Evolutionary conservation across 2,888 invertebrate species (phyloP).

Genomic region (Conus canariensis): DNA sequence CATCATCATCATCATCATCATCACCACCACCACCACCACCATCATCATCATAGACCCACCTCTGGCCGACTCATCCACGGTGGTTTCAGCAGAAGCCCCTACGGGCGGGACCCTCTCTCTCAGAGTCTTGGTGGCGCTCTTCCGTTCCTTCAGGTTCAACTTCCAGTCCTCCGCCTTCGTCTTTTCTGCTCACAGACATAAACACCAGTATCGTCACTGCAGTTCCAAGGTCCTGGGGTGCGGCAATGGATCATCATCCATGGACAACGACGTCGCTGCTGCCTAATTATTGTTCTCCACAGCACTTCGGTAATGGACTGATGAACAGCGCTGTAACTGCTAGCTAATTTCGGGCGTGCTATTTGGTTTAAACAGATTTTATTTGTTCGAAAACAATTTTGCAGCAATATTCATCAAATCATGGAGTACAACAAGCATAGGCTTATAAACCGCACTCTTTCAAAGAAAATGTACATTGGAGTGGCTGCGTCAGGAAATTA

Average conservation of each 20-base stretch:
- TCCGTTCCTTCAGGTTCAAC: constrained; percentile 63
- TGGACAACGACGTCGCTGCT: not conserved
- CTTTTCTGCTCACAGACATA: constrained; percentile 58
- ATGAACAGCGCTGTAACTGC: too few relatives aligned
- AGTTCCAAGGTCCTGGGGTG: not conserved
- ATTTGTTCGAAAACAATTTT: too few relatives aligned
- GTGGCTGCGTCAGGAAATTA: too few relatives aligned
- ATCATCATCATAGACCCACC: constrained; percentile 45
- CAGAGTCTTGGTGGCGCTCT: constrained; percentile 54
- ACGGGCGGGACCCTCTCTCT: constrained; percentile 71
- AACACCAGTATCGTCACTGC: too few relatives aligned
- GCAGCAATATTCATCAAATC: too few relatives aligned
- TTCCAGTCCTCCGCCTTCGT: constrained; percentile 72
- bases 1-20: not conserved
- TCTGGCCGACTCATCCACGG: constrained; percentile 65
- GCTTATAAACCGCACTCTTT: too few relatives aligned
- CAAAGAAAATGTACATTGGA: too few relatives aligned
- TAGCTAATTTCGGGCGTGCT: too few relatives aligned
- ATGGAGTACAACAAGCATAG: too few relatives aligned
- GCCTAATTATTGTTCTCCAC: not conserved
- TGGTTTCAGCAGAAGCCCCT: constrained; percentile 70
- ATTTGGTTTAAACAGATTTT: too few relatives aligned
- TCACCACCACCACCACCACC: not conserved
- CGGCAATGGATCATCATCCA: too few relatives aligned
- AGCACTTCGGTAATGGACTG: too few relatives aligned